Conservation (phyloP, 2,113 vertebrate species). For the Barbus barbus region DNA sequence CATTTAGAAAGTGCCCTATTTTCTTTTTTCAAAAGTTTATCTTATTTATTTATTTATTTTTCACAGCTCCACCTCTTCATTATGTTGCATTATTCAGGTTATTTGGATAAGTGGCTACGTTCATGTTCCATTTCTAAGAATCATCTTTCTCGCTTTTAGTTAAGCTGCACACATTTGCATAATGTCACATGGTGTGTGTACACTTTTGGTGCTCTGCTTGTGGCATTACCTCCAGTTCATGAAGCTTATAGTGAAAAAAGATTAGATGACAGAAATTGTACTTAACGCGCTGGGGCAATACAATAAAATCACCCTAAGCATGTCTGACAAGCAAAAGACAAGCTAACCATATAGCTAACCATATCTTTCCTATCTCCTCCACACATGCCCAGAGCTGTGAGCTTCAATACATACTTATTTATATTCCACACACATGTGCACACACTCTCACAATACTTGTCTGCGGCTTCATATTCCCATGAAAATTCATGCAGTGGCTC, state of each 20-base stretch:
- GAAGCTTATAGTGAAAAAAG: conserved; percentile 25
- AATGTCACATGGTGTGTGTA: neutral
- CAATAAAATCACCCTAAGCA: conserved; percentile 11
- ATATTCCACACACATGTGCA: conserved; percentile 17
- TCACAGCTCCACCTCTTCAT: neutral
- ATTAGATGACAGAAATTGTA: conserved; percentile 24
- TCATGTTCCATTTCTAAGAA: neutral
- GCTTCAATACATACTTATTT: conserved; percentile 27
- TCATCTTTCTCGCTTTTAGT: neutral
- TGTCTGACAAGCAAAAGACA: conserved; percentile 38
- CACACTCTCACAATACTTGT: conserved; percentile 50
- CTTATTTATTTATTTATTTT: neutral
- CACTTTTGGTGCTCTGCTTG: neutral
- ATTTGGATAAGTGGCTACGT: neutral
- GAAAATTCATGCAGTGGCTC: conserved; percentile 31
- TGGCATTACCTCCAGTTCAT: conserved; percentile 1
- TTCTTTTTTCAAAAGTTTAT: neutral
- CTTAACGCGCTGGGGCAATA: conserved; percentile 36
- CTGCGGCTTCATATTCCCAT: conserved; percentile 7
- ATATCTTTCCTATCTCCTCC: conserved; percentile 31
- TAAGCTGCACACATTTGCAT: neutral
- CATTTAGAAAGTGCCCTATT: conserved; percentile 36
- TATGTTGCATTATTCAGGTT: conserved; percentile 7
- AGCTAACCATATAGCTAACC: conserved; percentile 28
- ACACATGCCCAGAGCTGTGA: conserved; percentile 12